Evolutionary conservation across 2,888 invertebrate genomes (phyloP).

Genomic region (Lasius fuliginosus): DNA sequence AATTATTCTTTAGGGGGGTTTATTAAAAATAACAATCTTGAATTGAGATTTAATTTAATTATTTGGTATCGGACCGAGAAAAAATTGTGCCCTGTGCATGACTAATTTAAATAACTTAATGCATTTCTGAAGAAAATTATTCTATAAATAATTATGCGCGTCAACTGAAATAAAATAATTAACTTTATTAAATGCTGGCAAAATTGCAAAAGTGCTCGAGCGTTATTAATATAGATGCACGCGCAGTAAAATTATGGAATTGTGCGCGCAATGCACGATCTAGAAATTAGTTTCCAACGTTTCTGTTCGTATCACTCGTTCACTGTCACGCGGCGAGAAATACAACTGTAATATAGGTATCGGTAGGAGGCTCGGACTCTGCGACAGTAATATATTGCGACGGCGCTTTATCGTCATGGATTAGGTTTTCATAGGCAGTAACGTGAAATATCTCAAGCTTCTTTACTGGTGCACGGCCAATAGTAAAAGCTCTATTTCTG

Average conservation of each 20-base stretch:
- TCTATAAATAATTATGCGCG: background rate
- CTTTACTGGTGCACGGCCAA: conserved; percentile 59
- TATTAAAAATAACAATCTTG: no score
- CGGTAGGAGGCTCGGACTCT: conserved; percentile 38
- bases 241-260: conserved; percentile 35
- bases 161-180: conserved; percentile 16
- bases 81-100: no score
- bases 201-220: background rate
- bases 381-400: conserved; percentile 58
- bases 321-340: conserved; percentile 49
- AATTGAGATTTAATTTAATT: no score
- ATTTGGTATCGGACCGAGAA: no score
- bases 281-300: conserved; percentile 53
- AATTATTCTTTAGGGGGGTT: background rate
- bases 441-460: conserved; percentile 57
- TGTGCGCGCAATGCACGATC: conserved; percentile 23
- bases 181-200: background rate
- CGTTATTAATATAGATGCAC: conserved; percentile 11
- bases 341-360: conserved; percentile 52
- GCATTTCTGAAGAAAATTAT: background rate
- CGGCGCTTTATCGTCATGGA: conserved; percentile 59
- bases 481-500: conserved; percentile 52
- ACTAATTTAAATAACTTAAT: background rate
- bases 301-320: conserved; percentile 43
- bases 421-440: conserved; percentile 63